These are phyloP conservation scores for Carcinoscorpius rotundicauda DNA, from an alignment of 1,140 invertebrate genomes.

Conservation along the genomic window DNA sequence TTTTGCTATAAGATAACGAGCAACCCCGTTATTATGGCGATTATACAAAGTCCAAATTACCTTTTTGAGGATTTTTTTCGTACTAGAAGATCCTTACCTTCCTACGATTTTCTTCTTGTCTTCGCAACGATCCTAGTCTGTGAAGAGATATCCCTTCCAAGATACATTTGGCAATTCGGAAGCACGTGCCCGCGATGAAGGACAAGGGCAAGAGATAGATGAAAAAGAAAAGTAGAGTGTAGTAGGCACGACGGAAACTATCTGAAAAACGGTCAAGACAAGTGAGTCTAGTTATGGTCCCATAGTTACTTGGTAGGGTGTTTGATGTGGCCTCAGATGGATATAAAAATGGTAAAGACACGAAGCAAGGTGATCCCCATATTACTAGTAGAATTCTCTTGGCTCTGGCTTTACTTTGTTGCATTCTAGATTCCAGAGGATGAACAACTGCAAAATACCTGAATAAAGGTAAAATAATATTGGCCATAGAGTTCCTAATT, in stretches of 20 bases:
- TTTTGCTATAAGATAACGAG: too few species aligned
- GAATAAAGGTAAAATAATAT: neutral
- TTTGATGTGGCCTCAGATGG: slow-evolving; percentile 24
- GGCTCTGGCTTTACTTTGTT: slow-evolving; percentile 34
- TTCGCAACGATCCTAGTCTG: slow-evolving; percentile 24
- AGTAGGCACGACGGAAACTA: slow-evolving; percentile 33
- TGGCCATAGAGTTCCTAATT: too few species aligned
- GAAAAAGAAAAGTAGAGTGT: slow-evolving; percentile 35
- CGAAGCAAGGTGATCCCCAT: slow-evolving; percentile 34
- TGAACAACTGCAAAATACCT: slow-evolving; percentile 41
- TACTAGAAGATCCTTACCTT: slow-evolving; percentile 23
- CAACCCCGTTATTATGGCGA: too few species aligned
- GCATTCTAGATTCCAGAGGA: slow-evolving; percentile 35
- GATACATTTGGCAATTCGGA: slow-evolving; percentile 34
- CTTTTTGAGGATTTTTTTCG: too few species aligned
- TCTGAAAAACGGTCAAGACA: slow-evolving; percentile 32
- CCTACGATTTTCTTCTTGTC: slow-evolving; percentile 28
- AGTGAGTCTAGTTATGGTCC: slow-evolving; percentile 31
- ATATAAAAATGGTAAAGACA: slow-evolving; percentile 34
- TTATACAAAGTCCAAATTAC: too few species aligned
- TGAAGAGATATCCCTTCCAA: slow-evolving; percentile 27
- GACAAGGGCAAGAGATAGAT: slow-evolving; percentile 36
- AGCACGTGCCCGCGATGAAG: slow-evolving; percentile 35
- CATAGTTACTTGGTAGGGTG: slow-evolving; percentile 30
- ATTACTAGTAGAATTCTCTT: slow-evolving; percentile 32